phyloP scores from a whole-genome alignment of 2,113 vertebrate species.

The Callaeas wilsoni region DNA sequence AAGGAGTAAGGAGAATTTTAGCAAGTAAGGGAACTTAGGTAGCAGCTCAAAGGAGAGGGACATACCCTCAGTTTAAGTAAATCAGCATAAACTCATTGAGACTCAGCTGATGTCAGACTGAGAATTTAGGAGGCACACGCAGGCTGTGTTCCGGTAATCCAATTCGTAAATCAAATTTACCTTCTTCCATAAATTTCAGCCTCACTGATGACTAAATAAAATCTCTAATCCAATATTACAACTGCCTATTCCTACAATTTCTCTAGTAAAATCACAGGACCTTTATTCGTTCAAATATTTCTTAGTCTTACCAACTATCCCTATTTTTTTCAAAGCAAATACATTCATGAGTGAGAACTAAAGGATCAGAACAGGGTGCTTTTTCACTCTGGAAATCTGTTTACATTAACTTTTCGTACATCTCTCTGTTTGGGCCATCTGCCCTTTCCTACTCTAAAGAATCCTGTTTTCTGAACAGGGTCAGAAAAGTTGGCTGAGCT shows the following conservation, averaged over 20 bases:
- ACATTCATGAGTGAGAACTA: background rate
- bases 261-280: background rate
- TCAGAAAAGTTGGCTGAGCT: background rate
- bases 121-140: background rate
- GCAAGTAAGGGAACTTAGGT: background rate
- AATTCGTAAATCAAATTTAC: background rate
- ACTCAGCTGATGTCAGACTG: background rate
- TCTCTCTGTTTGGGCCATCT: background rate
- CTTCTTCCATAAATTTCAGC: background rate
- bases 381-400: background rate
- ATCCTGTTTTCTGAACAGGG: background rate
- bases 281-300: background rate
- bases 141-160: background rate
- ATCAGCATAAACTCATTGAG: background rate
- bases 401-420: background rate
- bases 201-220: background rate
- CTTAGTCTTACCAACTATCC: background rate
- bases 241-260: background rate
- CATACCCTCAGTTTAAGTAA: background rate
- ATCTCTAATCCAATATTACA: background rate
- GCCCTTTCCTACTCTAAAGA: background rate
- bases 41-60: background rate
- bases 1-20: background rate
- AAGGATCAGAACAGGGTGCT: background rate
- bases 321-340: background rate